Base-by-base conservation (phyloP, 2,888 invertebrate genomes). In the Phengaris arion region DNA sequence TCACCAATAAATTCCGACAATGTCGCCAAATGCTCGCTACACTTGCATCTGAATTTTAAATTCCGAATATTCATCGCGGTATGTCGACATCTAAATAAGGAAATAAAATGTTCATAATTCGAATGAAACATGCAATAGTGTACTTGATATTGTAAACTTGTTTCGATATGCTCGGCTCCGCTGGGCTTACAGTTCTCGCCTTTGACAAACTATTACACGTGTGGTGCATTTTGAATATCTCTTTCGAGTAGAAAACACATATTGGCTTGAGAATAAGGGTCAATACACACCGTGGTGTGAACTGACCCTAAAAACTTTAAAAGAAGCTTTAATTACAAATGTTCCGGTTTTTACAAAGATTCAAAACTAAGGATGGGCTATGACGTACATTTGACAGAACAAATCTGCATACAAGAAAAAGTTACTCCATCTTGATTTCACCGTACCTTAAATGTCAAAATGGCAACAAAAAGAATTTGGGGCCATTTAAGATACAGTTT, bases 1-100 rank as follows among this genome's bases (percentile, higher is more conserved):
- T 82, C 79, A 77, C 79, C 84, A 83, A 86, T 87, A 86, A 86
- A 88, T 87, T 86, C 82, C 83, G 80, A 88, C 85, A 86, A 85
- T 87, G 85, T 86, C 81, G 82, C 81, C 79, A 79, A 83, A 83
- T 82, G 80, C 81, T 82, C 79, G 72, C 76, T 74, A 64, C 74
- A 74, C 76, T 76, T 68, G 22, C 74, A 74, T 77, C 77, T 78
- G 78, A 78, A 78, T 78, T 76, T 74, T 68, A 75, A 76, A 76
- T 72, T 76, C 6, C 74, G 74, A 74, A 77, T 77, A 75, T 77
- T 75, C 68, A 75, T 75, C 55, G 68, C 55, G 57, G 55, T 48
- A 68, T 74, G 77, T 68, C 76, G 72, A 51, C 70, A 68, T 76
- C 59, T 51, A 76, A 76, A 59, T 75, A 69, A 68, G 68, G 46